Base-by-base conservation (phyloP, 1,140 invertebrate genomes). In the Eurosta solidaginis region DNA sequence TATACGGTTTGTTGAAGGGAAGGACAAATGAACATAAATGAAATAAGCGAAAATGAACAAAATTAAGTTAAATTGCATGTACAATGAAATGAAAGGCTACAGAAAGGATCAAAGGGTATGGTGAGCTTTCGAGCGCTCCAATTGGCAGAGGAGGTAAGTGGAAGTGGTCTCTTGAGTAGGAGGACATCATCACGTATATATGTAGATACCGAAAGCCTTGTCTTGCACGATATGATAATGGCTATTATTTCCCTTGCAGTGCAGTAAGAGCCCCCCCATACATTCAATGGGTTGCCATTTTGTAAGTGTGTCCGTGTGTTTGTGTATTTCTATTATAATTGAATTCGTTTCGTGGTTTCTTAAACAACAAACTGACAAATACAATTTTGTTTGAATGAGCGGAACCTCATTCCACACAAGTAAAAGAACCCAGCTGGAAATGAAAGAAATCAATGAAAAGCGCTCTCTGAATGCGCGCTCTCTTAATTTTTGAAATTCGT, bases 41-140 rank as follows among this genome's bases (percentile, higher is more conserved):
- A 68, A 68, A 20, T 17, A 68, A 68, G n/a, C 59, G 7, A 68
- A 68, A 68, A 68, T 68, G 40, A 68, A 68, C 59, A 68, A 68
- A 68, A 68, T 68, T 68, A 40, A 68, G 59, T 68, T 68, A 68
- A 42, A 68, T 68, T 40, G 17, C 22, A 68, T 68, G 59, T 68
- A 68, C 54, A 14, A 1, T 52, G 7, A 20, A 5, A 4, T 22
- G 4, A 52, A 22, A 2, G 22, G 22, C 6, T 52, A 22, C 9
- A 3, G 45, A 49, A 49, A 17, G 14, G 45, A n/a, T n/a, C 6
- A 17, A n/a, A 49, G 45, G 6, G 6, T 49, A 17, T 49, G 3
- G 9, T 17, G 45, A 9, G 3, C n/a, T 7, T n/a, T 6, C 9
- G 7, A 17, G 49, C n/a, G n/a, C n/a, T n/a, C n/a, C n/a, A n/a